Evolutionary conservation across 2,888 invertebrate species (phyloP), one percentile per base, ranked within the genome.

Genomic region (Cryptophagus acutangulus): DNA sequence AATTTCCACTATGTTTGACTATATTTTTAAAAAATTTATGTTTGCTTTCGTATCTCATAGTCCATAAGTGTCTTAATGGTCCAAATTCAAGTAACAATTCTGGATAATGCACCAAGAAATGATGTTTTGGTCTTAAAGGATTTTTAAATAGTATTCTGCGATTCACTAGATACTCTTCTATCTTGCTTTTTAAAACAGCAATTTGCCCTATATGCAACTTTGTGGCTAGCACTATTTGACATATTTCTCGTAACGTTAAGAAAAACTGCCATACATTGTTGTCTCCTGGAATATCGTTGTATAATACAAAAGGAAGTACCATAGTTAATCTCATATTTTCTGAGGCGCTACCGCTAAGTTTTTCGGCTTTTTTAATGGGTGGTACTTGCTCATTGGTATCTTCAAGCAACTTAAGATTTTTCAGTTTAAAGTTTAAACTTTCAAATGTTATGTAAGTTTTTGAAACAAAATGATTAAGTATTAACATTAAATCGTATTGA

Each of bases 11-110:
- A 18, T 40, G 46, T n/a, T 33, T 8, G 2, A 39, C 10, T 9
- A 41, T 26, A 24, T 37, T 43, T 35, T 49, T 51, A 6, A 44
- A 49, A 38, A 40, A 41, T 14, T 33, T 38, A 34, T 54, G 51
- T n/a, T 51, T 48, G n/a, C 41, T 38, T 43, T 54, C 52, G 41
- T 43, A 52, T 1, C 54, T 24, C 26, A 52, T 33, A 5, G 46
- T 49, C 46, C 48, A 52, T 12, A 41, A 28, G 30, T 40, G 30
- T 14, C 36, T 28, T 20, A 49, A 38, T 1, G 51, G 52, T 14
- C 30, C n/a, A 12, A 9, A 33, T 17, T 9, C 6, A 13, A 15
- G 12, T 33, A 13, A 17, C 16, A 33, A 41, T 6, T 31, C 2
- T 5, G 44, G 42, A 35, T 54, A 58, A 39, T 58, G 58, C 2